phyloP scores from a whole-genome alignment of 2,113 vertebrate species.

The Ptyas mucosa region DNA sequence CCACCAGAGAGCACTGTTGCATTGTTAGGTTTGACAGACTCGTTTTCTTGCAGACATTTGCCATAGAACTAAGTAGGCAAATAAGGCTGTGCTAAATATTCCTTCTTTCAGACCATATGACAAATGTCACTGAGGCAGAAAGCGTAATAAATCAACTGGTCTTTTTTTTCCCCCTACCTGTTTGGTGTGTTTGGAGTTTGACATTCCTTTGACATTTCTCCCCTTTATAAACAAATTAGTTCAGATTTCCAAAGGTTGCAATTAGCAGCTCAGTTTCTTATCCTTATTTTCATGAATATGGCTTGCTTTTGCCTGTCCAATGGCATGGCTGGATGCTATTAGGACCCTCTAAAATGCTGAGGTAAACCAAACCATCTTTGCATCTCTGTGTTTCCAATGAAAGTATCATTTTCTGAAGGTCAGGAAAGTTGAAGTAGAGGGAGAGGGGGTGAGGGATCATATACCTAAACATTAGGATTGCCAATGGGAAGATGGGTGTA shows the following conservation, averaged over 20 bases:
- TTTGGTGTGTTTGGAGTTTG: slow-evolving; percentile 7
- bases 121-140: slow-evolving; percentile 45
- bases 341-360: background rate
- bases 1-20: slow-evolving; percentile 73
- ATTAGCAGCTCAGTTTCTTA: slow-evolving; percentile 3
- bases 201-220: slow-evolving; percentile 18
- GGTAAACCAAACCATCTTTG: background rate
- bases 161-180: background rate
- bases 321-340: background rate
- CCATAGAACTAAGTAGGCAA: slow-evolving; percentile 42
- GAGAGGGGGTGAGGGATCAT: background rate
- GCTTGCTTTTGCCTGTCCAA: slow-evolving; percentile 9
- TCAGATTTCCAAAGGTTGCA: background rate
- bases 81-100: slow-evolving; percentile 41
- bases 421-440: background rate
- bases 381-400: background rate
- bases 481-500: background rate
- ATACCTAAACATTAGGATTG: background rate
- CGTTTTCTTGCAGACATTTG: slow-evolving; percentile 30
- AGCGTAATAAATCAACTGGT: slow-evolving; percentile 39
- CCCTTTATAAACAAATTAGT: slow-evolving; percentile 30
- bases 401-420: background rate
- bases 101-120: slow-evolving; percentile 46
- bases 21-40: slow-evolving; percentile 31
- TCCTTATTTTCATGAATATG: slow-evolving; percentile 13